phyloP scores from a whole-genome alignment of 92 coral and sea anemone genomes.

The Anthopleura xanthogrammica region DNA sequence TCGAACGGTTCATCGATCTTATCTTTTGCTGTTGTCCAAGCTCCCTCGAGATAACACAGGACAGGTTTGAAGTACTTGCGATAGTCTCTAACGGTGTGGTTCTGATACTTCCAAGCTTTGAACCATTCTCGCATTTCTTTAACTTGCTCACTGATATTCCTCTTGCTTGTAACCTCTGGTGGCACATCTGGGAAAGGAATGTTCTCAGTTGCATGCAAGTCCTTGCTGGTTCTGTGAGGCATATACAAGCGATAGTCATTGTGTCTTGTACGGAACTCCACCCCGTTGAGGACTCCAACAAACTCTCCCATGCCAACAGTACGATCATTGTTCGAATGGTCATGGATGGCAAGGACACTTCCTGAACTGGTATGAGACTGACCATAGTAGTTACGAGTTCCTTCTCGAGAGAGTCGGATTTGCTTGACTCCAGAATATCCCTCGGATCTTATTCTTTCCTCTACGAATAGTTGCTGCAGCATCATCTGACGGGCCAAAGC shows the following conservation, averaged over 20 bases:
- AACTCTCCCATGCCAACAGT: slow-evolving; percentile 86
- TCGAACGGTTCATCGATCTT: slow-evolving; percentile 87
- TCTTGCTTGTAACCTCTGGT: slow-evolving; percentile 58
- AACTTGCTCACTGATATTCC: slow-evolving; percentile 50
- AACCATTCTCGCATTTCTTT: slow-evolving; percentile 91
- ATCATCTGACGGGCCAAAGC: slow-evolving; percentile 49
- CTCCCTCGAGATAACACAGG: slow-evolving; percentile 82
- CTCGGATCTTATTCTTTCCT: slow-evolving; percentile 72
- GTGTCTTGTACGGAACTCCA: slow-evolving; percentile 91
- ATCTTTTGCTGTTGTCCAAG: slow-evolving; percentile 71
- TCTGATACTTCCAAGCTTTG: slow-evolving; percentile 76
- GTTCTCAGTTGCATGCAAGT: slow-evolving; percentile 50
- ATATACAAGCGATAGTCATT: slow-evolving; percentile 87
- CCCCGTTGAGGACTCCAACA: slow-evolving; percentile 74
- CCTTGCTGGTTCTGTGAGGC: slow-evolving; percentile 57
- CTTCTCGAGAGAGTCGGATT: slow-evolving; percentile 47
- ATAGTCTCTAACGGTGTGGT: slow-evolving; percentile 73
- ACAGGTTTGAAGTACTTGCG: slow-evolving; percentile 87
- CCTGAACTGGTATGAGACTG: slow-evolving; percentile 40
- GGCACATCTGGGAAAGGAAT: slow-evolving; percentile 85
- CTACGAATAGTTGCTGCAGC: slow-evolving; percentile 67
- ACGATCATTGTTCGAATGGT: slow-evolving; percentile 22
- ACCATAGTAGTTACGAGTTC: slow-evolving; percentile 62
- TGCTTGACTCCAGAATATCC: slow-evolving; percentile 79
- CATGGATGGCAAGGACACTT: slow-evolving; percentile 55